These are phyloP conservation scores for Phalloptychus januarius DNA, from an alignment of 2,797 vertebrate species.

Conservation along the genomic window DNA sequence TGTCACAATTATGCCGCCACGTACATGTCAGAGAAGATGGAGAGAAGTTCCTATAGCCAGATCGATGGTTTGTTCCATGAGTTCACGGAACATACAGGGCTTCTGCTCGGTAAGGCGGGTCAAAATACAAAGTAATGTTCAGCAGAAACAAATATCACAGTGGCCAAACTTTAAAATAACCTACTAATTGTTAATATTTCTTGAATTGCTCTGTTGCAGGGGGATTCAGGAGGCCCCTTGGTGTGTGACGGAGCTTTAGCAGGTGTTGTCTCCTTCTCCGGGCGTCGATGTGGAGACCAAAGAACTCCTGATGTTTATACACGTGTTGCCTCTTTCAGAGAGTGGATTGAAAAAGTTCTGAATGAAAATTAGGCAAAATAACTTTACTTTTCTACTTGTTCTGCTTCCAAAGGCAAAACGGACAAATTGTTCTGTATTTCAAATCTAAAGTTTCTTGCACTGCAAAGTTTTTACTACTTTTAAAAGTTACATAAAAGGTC, in stretches of 20 bases:
- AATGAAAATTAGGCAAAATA: conserved; percentile 26
- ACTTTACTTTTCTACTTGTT: neutral
- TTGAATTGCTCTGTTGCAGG: conserved; percentile 56
- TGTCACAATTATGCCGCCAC: conserved; percentile 49
- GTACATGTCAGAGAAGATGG: conserved; percentile 55
- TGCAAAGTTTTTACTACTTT: neutral
- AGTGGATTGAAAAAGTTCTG: conserved; percentile 75
- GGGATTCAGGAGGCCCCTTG: conserved; percentile 82
- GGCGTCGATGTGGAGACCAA: conserved; percentile 73
- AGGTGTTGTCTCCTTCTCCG: conserved; percentile 81
- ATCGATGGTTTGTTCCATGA: conserved; percentile 67
- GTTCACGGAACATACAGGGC: conserved; percentile 38
- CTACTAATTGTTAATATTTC: neutral
- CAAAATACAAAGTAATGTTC: neutral
- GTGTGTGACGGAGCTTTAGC: conserved; percentile 74
- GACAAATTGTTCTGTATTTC: neutral
- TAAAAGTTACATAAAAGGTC: neutral
- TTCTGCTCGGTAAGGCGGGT: conserved; percentile 67
- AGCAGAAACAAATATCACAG: neutral
- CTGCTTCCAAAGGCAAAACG: neutral
- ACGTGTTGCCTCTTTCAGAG: conserved; percentile 60
- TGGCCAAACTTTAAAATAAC: neutral
- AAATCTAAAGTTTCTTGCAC: neutral
- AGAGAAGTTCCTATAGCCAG: conserved; percentile 9
- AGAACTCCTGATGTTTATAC: conserved; percentile 81